Percentiles rank a stretch among this genome's conserved stretches.
Evolutionary conservation across 2,797 vertebrate species (phyloP).

Genomic region (Poeciliopsis paucimaculata): DNA sequence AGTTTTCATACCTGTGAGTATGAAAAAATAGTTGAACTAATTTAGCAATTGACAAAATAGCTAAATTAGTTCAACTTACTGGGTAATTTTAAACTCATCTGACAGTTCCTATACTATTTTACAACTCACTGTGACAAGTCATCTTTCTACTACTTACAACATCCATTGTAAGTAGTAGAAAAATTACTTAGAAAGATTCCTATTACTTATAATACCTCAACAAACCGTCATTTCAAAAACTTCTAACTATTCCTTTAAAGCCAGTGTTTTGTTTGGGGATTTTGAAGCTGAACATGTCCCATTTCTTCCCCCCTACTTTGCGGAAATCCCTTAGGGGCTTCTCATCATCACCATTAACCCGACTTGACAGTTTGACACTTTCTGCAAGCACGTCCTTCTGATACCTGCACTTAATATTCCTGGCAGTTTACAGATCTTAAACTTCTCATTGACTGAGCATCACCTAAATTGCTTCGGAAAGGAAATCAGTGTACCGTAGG

Average conservation of each 20-base stretch:
- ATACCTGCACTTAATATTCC: not conserved
- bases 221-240: not conserved
- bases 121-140: not conserved
- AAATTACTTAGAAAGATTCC: not conserved
- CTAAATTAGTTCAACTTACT: not conserved
- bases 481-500: conserved; percentile 12
- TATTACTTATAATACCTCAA: not conserved
- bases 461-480: conserved; percentile 12
- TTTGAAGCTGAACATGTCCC: conserved; percentile 6
- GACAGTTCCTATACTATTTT: not conserved
- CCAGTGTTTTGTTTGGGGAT: not conserved
- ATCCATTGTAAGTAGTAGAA: too few relatives aligned
- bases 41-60: not conserved
- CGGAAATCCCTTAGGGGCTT: not conserved
- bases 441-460: conserved; percentile 1
- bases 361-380: conserved; percentile 5
- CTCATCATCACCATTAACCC: not conserved
- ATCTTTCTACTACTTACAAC: not conserved
- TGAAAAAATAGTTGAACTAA: too few relatives aligned
- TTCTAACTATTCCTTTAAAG: not conserved
- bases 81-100: not conserved
- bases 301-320: not conserved
- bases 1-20: not conserved
- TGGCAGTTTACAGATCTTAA: conserved; percentile 3
- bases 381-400: not conserved